Evolutionary conservation across 1,140 invertebrate species (phyloP), one percentile per base, ranked within the genome.

Genomic region (Pararge aegeria): DNA sequence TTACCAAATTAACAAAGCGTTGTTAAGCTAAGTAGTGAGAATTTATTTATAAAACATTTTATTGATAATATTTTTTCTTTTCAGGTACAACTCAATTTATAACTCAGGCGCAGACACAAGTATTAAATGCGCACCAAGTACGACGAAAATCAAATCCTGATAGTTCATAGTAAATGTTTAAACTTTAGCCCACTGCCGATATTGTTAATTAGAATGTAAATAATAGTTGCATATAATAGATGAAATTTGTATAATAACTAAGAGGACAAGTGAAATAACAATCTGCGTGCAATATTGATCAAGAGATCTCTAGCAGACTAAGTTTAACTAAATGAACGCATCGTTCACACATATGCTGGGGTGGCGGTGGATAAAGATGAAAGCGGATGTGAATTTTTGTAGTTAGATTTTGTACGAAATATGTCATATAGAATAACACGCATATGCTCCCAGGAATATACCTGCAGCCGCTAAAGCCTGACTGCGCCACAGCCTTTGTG

Each of bases 141-240:
- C 70, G 86, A 37, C 73, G 86, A 58, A 87, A 89, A 82, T 89
- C 86, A 5, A 87, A 87, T 57, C 71, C 83, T 20, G 86, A 89
- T 69, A 85, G 83, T 75, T 89, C 83, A 72, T 89, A 89, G 83
- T 87, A 73, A 73, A 68, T 44, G 58, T 48, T 60, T 10, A 61
- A 66, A 68, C 19, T 19, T 19, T 68, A 76, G 61, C 30, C 49
- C 70, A 78, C 68, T 78, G 74, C 74, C 75, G 65, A 48, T 52
- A 48, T 82, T 80, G 73, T 70, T 54, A 72, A 78, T 71, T 78
- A 70, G 67, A 68, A 48, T 82, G 69, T 80, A 80, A 5, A 46
- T 46, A 64, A 80, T 80, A 79, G 12, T 57, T 58, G 56, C 52
- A 60, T 63, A 56, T 60, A 60, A 21, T 79, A 73, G 61, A 52